Evolutionary conservation across 1,140 invertebrate species (phyloP), one percentile per base, ranked within the genome.

Genomic region (Zaprionus lachaisei): DNA sequence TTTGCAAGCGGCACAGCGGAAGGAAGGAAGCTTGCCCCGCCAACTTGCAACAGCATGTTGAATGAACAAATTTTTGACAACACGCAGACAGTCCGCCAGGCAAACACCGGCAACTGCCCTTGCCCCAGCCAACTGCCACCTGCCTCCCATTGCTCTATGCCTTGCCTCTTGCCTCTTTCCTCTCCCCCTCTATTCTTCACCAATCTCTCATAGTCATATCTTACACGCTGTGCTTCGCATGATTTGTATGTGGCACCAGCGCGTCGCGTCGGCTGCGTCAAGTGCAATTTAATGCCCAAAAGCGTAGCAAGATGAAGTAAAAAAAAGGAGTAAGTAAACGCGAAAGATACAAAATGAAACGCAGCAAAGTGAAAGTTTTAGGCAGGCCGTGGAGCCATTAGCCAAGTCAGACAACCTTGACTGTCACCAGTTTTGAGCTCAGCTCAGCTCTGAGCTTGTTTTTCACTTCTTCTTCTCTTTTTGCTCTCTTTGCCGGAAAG

Each of bases 301-400:
- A 81, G 81, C 84, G 77, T 56, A 73, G 79, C 83, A 81, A 68
- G 72, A 66, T 51, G 6, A 7, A 12, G 4, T 31, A 38, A 44
- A 38, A 34, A 57, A 24, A 64, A 60, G 20, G n/a, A 24, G 28
- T 7, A 60, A 56, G 49, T 47, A 79, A 24, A 79, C 20, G 37
- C 14, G 65, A 22, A 55, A 62, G 56, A 72, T 65, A 79, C 17
- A 15, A 26, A 34, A 64, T 49, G 70, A 69, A 63, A 70, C 76
- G 81, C 80, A 66, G 70, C 71, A 79, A 89, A 89, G 85, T 89
- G 85, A 89, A 89, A 89, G 85, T 89, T 89, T 89, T 72, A 55
- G 51, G 17, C 61, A 34, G 2, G 20, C 15, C 41, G 7, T 31
- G 24, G 20, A 57, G 60, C 67, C 67, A 83, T 75, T 75, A 79